These are phyloP conservation scores for Tetragnatha montana DNA, from an alignment of 2,888 invertebrate species.

Conservation along the genomic window DNA sequence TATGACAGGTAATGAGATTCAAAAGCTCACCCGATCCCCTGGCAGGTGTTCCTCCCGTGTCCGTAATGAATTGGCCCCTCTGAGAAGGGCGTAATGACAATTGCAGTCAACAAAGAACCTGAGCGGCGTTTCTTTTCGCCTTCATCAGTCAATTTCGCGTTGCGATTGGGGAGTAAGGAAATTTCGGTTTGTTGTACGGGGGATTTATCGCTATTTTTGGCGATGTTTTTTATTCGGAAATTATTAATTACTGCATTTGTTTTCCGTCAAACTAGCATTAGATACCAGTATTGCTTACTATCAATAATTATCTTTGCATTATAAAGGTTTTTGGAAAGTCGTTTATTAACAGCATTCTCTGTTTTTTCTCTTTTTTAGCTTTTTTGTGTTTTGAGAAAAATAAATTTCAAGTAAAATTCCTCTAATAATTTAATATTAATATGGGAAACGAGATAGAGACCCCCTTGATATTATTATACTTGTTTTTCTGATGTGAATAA, in stretches of 20 bases:
- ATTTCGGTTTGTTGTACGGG: too few relatives aligned
- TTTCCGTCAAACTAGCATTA: too few relatives aligned
- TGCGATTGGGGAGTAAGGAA: too few relatives aligned
- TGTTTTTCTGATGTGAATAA: too few relatives aligned
- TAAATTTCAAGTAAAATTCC: neutral
- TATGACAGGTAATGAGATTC: slow-evolving; percentile 51
- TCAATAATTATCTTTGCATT: too few relatives aligned
- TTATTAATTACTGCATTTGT: too few relatives aligned
- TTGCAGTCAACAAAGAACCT: slow-evolving; percentile 50
- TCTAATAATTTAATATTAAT: too few relatives aligned
- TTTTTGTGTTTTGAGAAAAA: slow-evolving; percentile 2
- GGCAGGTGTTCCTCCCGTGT: slow-evolving; percentile 41
- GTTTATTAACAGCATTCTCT: neutral
- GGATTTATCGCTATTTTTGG: too few relatives aligned
- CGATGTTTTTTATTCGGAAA: too few relatives aligned
- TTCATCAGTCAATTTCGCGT: slow-evolving; percentile 21
- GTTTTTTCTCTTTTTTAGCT: neutral
- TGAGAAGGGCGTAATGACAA: slow-evolving; percentile 41
- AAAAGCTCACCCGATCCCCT: slow-evolving; percentile 31
- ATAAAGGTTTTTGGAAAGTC: neutral
- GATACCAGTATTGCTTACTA: too few relatives aligned
- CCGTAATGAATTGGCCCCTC: slow-evolving; percentile 47
- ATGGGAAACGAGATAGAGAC: too few relatives aligned
- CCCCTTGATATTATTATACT: too few relatives aligned
- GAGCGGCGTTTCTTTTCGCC: slow-evolving; percentile 27